Percentiles rank a stretch among this genome's conserved stretches.
These are phyloP conservation scores for Habropoda laboriosa DNA, from an alignment of 1,140 invertebrate genomes.

Conservation along the genomic window DNA sequence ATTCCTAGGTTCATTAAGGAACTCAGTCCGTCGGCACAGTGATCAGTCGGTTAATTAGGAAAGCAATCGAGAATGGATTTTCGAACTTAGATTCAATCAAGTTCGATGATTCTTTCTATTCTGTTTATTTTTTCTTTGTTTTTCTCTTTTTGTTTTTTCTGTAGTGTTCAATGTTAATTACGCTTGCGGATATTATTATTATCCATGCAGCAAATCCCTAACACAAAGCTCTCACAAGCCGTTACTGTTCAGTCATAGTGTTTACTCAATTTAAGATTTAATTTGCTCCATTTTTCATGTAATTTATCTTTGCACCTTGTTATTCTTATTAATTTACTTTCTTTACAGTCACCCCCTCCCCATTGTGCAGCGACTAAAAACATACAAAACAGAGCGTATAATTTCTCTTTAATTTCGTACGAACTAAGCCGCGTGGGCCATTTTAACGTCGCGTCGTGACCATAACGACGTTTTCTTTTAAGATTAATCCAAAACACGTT, in stretches of 20 bases:
- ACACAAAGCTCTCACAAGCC: conserved; percentile 24
- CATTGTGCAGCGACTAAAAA: background rate
- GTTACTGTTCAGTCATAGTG: conserved; percentile 4
- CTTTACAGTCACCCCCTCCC: conserved; percentile 14
- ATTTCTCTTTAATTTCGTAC: background rate
- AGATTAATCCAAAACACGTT: background rate
- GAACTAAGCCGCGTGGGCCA: background rate
- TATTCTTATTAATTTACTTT: background rate
- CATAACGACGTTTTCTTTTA: background rate
- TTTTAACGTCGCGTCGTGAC: background rate
- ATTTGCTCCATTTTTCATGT: conserved; percentile 53
- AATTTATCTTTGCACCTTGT: conserved; percentile 34
- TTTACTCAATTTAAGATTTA: conserved; percentile 47
- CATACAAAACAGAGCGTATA: background rate
- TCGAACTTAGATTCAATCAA: conserved; percentile 15
- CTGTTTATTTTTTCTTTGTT: background rate
- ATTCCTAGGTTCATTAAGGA: conserved; percentile 32
- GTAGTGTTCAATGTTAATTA: conserved; percentile 35
- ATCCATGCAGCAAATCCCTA: conserved; percentile 23
- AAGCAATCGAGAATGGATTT: conserved; percentile 30
- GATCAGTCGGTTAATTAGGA: conserved; percentile 1
- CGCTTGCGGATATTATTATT: conserved; percentile 44
- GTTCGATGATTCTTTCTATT: conserved; percentile 24
- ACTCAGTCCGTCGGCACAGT: conserved; percentile 2
- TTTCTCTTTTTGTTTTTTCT: background rate